Evolutionary conservation across 1,140 invertebrate genomes (phyloP), one percentile per base, ranked within the genome.

Genomic region (Drosophila chauvacae): DNA sequence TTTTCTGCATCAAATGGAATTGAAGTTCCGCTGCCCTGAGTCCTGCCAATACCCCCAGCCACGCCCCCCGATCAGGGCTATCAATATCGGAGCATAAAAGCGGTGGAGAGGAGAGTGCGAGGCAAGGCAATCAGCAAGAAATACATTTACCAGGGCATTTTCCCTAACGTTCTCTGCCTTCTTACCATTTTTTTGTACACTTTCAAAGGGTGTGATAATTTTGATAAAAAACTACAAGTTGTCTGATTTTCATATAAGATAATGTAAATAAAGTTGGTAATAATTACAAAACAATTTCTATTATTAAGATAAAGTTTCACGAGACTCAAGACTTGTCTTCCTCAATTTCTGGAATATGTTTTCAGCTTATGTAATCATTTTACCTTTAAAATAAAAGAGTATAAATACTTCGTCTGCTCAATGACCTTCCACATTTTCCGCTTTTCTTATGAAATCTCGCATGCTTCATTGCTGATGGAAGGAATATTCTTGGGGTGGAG

Each of bases 1-100:
- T 90, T 90, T 90, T 90, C 86, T 90, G 85, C 85, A 90, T 90
- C 86, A 81, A 76, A 85, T 90, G 85, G 79, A 90, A 90, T 90
- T 85, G 85, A 90, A 90, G 85, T 90, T 81, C 60, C 71, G 56
- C 63, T 55, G 47, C 59, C 69, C 62, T 66, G 26, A 26, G 42
- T 39, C 59, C 56, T 45, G 20, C 53, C 69, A 45, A 18, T 37
- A 14, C 48, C 45, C 35, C n/a, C 10, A 14, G 47, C 44, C 39
- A 39, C 28, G 37, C 69, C 55, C 55, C 42, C 47, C 61, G 56
- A 57, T 77, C 53, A 50, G 39, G 56, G 79, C 79, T 85, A 88
- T 81, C 85, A 86, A 87, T 87, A 82, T 86, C 83, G 75, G 56
- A 48, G 70, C 61, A 58, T 45, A 80, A 69, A 66, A 71, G 64